Evolutionary conservation across 2,888 invertebrate species (phyloP), one percentile per base, ranked within the genome.

Genomic region (Philereme transversata): DNA sequence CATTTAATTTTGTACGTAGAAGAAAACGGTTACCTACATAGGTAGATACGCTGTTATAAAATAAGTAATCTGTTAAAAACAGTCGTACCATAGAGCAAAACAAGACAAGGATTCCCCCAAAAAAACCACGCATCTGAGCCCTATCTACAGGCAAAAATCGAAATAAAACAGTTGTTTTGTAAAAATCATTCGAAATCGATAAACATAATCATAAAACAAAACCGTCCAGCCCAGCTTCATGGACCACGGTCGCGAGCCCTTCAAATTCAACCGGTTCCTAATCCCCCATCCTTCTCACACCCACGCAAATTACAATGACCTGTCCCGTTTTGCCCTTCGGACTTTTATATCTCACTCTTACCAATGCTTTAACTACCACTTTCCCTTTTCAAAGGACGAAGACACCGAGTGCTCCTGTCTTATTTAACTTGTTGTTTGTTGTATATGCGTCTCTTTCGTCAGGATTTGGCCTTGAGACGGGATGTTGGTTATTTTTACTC

Each of bases 371-470:
- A 79, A 84, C 82, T 86, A 88, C 86, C 90, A 92, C 92, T 91
- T 92, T 92, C 92, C 92, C 90, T 92, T 91, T 92, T 90, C 81
- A 91, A 91, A 90, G 90, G 90, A 90, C 91, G 92, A 91, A 91
- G 90, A 88, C 88, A 85, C 84, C 75, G 71, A 67, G 54, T 73
- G 40, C 46, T 43, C 43, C 49, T 52, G 87, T 86, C 64, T 71
- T 70, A 34, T 89, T 71, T 3, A 6, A 3, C 73, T 0, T 47
- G 11, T 4, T 9, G 0, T 8, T 8, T 40, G 54, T 56, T 5
- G 48, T 83, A 76, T 74, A 1, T 70, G 44, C 43, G 70, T 90
- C 84, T 57, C 69, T 72, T 76, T 81, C 83, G 40, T 40, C 40
- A 88, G 90, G 87, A 87, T 82, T 87, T 91, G 89, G 86, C 92